Evolutionary conservation across 2,113 vertebrate genomes (phyloP).

Genomic region (Notarius lentiginosus): DNA sequence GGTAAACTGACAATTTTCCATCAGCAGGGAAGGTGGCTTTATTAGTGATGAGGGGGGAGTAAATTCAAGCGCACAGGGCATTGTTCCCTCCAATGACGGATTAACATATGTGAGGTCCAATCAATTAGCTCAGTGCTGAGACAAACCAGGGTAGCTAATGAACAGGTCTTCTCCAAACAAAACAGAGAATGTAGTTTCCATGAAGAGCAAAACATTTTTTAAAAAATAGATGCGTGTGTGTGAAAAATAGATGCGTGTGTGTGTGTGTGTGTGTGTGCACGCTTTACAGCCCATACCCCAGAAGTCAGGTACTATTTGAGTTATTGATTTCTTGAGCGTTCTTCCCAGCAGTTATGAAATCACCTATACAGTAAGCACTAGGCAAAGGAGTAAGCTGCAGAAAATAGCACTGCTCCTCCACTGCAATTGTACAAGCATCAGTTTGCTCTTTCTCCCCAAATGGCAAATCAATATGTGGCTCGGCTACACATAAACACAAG

Average conservation of each 20-base stretch:
- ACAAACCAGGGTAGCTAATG: conserved; percentile 48
- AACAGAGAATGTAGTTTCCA: conserved; percentile 6
- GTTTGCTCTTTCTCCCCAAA: conserved; percentile 64
- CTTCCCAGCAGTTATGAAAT: conserved; percentile 37
- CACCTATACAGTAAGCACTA: conserved; percentile 33
- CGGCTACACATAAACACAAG: conserved; percentile 59
- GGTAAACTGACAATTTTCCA: conserved; percentile 89
- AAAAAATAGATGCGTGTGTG: background rate
- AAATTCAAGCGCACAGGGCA: conserved; percentile 65
- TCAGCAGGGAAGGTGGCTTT: conserved; percentile 86
- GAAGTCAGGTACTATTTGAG: conserved; percentile 37
- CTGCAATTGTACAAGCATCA: conserved; percentile 57
- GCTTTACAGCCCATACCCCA: conserved; percentile 11
- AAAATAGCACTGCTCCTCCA: conserved; percentile 24
- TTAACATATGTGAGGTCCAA: conserved; percentile 51
- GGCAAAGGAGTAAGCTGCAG: conserved; percentile 20
- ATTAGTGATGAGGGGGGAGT: conserved; percentile 75
- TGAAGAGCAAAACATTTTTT: conserved; percentile 32
- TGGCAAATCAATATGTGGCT: conserved; percentile 71
- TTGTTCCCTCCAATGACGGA: conserved; percentile 53
- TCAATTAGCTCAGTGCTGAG: conserved; percentile 53
- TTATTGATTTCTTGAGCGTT: conserved; percentile 44
- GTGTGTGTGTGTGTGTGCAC: background rate
- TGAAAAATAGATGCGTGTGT: no score
- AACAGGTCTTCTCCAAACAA: conserved; percentile 34